Evolutionary conservation across 2,888 invertebrate genomes (phyloP), one percentile per base, ranked within the genome.

Genomic region (Tenthredo mesomela): DNA sequence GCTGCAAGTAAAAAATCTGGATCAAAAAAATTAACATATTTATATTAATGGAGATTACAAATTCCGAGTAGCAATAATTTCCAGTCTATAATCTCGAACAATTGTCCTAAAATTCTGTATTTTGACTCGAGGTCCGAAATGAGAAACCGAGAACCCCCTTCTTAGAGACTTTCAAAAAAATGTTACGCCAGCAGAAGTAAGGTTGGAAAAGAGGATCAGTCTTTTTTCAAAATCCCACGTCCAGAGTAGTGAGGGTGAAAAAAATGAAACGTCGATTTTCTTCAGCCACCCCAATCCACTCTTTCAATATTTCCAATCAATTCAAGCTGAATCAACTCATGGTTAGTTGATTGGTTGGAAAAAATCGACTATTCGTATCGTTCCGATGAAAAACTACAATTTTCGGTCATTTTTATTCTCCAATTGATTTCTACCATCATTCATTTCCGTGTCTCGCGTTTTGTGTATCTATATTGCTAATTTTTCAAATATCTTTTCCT

Each of bases 361-460:
- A 54, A 54, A 54, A n/a, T n/a, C n/a, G 54, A n/a, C 54, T 54
- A 47, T 54, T 54, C n/a, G 54, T n/a, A n/a, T 54, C n/a, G n/a
- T 54, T 54, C n/a, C 54, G n/a, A 54, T 54, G 7, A 54, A 54
- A 54, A 54, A n/a, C n/a, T 6, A n/a, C 6, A n/a, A n/a, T 54
- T 50, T 54, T 54, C n/a, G 7, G 54, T 54, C 54, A n/a, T n/a
- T 54, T 54, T 54, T n/a, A 54, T n/a, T 54, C 54, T n/a, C 54
- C 10, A n/a, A n/a, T n/a, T n/a, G 18, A 54, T n/a, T 54, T n/a
- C 7, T n/a, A n/a, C 54, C 54, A 54, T 54, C 54, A 7, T 54
- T 54, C 54, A 65, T 65, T 4, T 29, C 12, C 21, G 15, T 12
- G n/a, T 54, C 18, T 7, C 33, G 10, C 9, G 29, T 12, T 7